phyloP scores from a whole-genome alignment of 2,888 invertebrate species.

The Xestoiulus laeticollis region DNA sequence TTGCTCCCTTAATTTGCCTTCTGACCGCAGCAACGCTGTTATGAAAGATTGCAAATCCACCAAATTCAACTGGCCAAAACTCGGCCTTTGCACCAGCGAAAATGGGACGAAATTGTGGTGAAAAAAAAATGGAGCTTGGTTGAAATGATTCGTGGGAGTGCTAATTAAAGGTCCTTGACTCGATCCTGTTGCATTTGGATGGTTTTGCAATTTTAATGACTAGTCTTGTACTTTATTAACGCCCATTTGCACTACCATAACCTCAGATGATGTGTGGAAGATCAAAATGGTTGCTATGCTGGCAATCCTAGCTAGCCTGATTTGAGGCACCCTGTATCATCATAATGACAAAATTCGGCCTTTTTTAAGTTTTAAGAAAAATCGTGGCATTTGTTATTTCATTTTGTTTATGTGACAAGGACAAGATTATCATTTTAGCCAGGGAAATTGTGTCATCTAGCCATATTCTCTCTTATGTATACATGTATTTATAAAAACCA shows the following conservation, averaged over 20 bases:
- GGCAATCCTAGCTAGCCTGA: no score
- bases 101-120: background rate
- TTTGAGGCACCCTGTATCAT: no score
- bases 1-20: conserved; percentile 35
- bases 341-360: no score
- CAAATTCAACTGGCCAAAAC: background rate
- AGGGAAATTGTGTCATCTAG: no score
- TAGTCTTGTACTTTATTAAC: background rate
- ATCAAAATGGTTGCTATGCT: no score
- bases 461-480: no score
- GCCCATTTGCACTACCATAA: background rate
- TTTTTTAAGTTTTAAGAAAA: no score
- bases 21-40: conserved; percentile 30
- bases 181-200: background rate
- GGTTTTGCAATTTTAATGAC: background rate
- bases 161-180: conserved; percentile 5
- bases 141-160: background rate
- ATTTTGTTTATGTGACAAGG: no score
- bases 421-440: no score
- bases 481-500: no score
- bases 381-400: no score
- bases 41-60: background rate
- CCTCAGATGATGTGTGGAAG: no score
- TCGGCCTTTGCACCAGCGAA: background rate
- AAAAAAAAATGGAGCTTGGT: background rate